Base-by-base conservation (phyloP, 2,888 invertebrate genomes). In the Orchesellides sinensis region DNA sequence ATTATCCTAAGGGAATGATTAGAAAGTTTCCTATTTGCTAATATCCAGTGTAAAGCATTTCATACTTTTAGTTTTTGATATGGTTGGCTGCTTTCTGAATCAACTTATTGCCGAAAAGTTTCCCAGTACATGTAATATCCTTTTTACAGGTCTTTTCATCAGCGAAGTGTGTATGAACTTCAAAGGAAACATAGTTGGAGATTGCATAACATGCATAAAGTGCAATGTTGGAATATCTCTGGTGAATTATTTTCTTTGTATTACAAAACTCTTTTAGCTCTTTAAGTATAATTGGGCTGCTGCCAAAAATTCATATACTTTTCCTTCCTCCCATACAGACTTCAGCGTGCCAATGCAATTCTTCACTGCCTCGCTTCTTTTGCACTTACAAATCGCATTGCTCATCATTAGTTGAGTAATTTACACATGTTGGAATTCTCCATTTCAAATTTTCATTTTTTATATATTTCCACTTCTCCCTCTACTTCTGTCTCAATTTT, bases 371-470 rank as follows among this genome's bases (percentile, higher is more conserved):
- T 40, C 27, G 40, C 21, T 14, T 54, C 29, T 54, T 19, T 14
- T 21, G 56, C 21, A 23, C 12, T 54, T 23, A 56, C 19, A 65
- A 66, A 59, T 23, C 27, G 35, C 73, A 81, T 73, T 81, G 80
- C 73, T 81, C 80, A 73, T 81, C 80, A 81, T 81, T 81, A 81
- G 65, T 47, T 54, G 29, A 56, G 77, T 77, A 66, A 77, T 77
- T 77, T 77, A 68, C 77, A 77, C 77, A 35, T 45, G 47, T 59
- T 68, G 68, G 68, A 77, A 68, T 68, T 66, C 45, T 56, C 45
- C 59, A 27, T 47, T 47, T 54, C 19, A 77, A 68, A 45, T 23
- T 65, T 27, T 54, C 25, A 10, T 21, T 54, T 68, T 68, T 59
- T 47, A 47, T 68, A 21, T 68, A 23, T 47, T 54, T 68, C 27